Evolutionary conservation across 2,888 invertebrate genomes (phyloP).

Genomic region (Hyalella azteca): DNA sequence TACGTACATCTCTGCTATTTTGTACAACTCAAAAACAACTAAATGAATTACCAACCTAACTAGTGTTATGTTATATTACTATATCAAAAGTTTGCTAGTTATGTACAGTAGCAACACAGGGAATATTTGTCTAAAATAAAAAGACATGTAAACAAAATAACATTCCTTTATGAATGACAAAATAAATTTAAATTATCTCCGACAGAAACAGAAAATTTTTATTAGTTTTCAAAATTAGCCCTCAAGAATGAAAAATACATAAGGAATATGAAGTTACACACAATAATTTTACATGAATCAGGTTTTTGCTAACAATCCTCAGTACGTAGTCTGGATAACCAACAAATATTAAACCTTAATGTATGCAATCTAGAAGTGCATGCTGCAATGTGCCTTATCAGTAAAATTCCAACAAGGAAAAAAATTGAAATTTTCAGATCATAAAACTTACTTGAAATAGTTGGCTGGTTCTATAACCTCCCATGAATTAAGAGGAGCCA

Average conservation of each 20-base stretch:
- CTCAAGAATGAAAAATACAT: neutral
- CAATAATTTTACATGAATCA: neutral
- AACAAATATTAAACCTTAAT: neutral
- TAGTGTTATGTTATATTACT: too few relatives aligned
- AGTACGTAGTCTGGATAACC: neutral
- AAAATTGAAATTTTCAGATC: neutral
- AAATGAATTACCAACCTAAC: too few relatives aligned
- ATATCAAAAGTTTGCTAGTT: too few relatives aligned
- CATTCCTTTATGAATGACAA: too few relatives aligned
- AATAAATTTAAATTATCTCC: too few relatives aligned
- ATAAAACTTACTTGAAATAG: slow-evolving; percentile 46
- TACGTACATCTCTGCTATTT: too few relatives aligned
- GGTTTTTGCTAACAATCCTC: neutral
- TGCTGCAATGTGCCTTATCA: neutral
- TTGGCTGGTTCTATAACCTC: slow-evolving; percentile 48
- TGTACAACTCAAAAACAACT: too few relatives aligned
- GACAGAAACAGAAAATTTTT: too few relatives aligned
- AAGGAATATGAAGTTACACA: neutral
- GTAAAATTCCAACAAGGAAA: neutral
- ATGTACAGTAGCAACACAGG: too few relatives aligned
- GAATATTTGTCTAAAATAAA: too few relatives aligned
- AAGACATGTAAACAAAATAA: too few relatives aligned
- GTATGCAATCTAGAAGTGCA: neutral
- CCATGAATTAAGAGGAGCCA: slow-evolving; percentile 37
- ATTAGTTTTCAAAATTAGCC: neutral